Base-by-base conservation (phyloP, 2,888 invertebrate species). In the Rotaria magnacalcarata region DNA sequence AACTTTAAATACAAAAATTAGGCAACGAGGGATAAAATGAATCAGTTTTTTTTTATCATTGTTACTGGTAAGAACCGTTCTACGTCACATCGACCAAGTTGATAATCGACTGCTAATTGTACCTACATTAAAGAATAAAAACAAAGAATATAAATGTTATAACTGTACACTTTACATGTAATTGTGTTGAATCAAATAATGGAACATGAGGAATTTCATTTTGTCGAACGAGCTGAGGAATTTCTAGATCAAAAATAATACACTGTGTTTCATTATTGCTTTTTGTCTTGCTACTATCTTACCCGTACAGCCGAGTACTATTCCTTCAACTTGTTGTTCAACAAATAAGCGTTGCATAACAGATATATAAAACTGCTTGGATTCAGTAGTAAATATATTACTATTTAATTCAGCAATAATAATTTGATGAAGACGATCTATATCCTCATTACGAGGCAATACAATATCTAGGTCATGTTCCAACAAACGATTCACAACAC, bases 101-200 rank as follows among this genome's bases (percentile, higher is more conserved):
- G 80, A 80, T 80, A 80, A 47, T 80, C 80, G 19, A 80, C 80
- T 24, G 80, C 80, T 24, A 80, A n/a, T 80, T 80, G 24, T 47
- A 47, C 34, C 80, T 80, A 80, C 11, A 5, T 27, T 34, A 67
- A 67, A 43, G 16, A 43, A 75, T 6, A 43, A 19, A 4, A 27
- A 47, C 14, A 43, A 47, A 0, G 47, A n/a, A 24, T 10, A 10
- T 47, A 21, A 4, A 21, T 21, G 21, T 54, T 21, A 6, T 5
- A 21, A 21, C 21, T 21, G 21, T 10, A 10, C 10, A n/a, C 11
- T 14, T 80, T 80, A 80, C 80, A 24, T 80, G 80, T 47, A 80
- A 47, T 80, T 47, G 80, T 47, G 80, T 41, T 80, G 80, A 80
- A 47, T 80, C 80, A 80, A 80, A 80, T 80, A 80, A 80, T 24